phyloP scores from a whole-genome alignment of 1,140 invertebrate genomes.

The Drosophila nikananu region DNA sequence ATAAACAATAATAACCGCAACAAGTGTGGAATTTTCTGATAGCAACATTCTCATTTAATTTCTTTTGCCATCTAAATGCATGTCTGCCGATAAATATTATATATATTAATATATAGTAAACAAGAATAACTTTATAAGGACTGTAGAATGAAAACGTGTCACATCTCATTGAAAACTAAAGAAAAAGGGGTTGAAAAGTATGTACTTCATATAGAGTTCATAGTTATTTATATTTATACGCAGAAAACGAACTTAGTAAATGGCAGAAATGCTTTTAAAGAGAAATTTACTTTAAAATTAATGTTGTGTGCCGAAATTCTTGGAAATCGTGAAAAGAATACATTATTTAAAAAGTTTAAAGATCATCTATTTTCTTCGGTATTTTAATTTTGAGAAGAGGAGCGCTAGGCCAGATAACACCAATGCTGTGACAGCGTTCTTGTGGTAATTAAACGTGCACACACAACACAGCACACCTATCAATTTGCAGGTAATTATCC shows the following conservation, averaged over 20 bases:
- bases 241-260: neutral
- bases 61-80: neutral
- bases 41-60: constrained; percentile 3
- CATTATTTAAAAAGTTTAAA: neutral
- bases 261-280: neutral
- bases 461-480: constrained; percentile 10
- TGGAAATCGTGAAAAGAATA: neutral
- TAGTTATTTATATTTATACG: neutral
- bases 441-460: constrained; percentile 22
- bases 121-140: neutral
- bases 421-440: constrained; percentile 11
- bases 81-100: neutral
- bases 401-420: neutral
- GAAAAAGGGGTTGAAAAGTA: constrained; percentile 2
- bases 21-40: constrained; percentile 33
- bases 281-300: neutral
- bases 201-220: neutral
- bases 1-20: constrained; percentile 28
- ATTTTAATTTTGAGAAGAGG: neutral
- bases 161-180: neutral
- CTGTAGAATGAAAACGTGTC: neutral
- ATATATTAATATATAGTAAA: too few species aligned
- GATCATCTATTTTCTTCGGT: too few species aligned
- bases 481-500: constrained; percentile 42
- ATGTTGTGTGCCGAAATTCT: neutral